phyloP scores from a whole-genome alignment of 2,797 vertebrate genomes.

The Aphelocoma californica region DNA sequence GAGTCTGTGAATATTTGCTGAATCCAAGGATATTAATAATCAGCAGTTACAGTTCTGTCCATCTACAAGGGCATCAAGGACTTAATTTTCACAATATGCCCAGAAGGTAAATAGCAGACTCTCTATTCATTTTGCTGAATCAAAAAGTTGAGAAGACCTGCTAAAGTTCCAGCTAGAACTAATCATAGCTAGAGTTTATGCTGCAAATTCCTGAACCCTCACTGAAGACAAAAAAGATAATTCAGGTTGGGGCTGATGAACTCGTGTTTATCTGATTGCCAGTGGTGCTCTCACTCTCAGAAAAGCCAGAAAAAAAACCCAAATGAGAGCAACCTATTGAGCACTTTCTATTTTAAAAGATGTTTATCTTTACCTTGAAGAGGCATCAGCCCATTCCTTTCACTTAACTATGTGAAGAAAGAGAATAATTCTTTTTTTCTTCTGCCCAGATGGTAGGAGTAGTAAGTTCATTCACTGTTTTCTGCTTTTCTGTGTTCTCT shows the following conservation, averaged over 20 bases:
- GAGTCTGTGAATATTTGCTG: constrained; percentile 5
- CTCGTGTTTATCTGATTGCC: neutral
- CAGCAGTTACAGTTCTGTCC: neutral
- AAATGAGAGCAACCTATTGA: neutral
- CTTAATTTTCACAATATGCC: neutral
- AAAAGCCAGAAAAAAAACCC: neutral
- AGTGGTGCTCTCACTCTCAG: neutral
- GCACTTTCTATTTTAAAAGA: neutral
- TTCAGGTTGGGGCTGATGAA: neutral
- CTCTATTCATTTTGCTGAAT: neutral
- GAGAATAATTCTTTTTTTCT: neutral
- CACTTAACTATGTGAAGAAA: neutral
- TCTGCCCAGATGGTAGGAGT: neutral
- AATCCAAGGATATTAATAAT: neutral
- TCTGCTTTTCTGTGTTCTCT: neutral
- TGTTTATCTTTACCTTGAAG: neutral
- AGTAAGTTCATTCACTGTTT: neutral
- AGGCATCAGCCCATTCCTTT: neutral
- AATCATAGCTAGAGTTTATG: neutral
- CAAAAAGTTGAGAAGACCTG: neutral
- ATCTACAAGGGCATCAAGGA: neutral
- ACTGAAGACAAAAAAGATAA: neutral
- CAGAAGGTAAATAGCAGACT: neutral
- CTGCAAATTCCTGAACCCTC: neutral
- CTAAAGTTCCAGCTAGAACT: neutral